Evolutionary conservation across 2,113 vertebrate species (phyloP).

Genomic region (Leptobrachium leishanense): DNA sequence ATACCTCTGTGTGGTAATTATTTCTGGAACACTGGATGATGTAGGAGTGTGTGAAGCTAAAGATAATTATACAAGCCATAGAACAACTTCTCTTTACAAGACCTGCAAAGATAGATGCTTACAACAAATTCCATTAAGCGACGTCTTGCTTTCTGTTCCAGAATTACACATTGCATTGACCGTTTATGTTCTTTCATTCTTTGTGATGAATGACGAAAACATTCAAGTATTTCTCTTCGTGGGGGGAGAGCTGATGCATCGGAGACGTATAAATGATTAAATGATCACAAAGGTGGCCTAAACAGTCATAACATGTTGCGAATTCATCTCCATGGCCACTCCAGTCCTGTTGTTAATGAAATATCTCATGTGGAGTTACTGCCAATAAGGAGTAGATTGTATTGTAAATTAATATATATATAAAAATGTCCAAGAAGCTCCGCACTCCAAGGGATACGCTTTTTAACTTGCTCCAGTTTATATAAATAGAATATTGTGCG

Average conservation of each 20-base stretch:
- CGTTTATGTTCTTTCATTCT: neutral
- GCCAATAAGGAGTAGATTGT: too few species aligned
- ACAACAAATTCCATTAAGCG: neutral
- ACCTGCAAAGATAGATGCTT: constrained; percentile 13
- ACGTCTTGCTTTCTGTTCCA: constrained; percentile 1
- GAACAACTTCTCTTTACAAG: constrained; percentile 11
- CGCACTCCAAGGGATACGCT: too few species aligned
- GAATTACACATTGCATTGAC: constrained; percentile 12
- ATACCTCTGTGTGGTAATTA: constrained; percentile 29
- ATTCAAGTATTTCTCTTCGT: neutral
- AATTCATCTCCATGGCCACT: too few species aligned
- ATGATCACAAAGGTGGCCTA: too few species aligned
- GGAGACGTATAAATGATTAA: too few species aligned
- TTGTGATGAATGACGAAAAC: neutral
- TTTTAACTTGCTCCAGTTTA: too few species aligned
- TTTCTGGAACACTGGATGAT: constrained; percentile 6
- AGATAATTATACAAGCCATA: constrained; percentile 27
- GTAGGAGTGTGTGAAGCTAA: constrained; percentile 23
- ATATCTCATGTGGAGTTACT: too few species aligned
- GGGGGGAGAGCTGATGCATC: neutral
- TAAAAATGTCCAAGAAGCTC: too few species aligned
- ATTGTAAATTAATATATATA: too few species aligned
- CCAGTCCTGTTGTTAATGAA: too few species aligned
- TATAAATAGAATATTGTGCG: too few species aligned
- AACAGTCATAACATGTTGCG: too few species aligned